Evolutionary conservation across 1,140 invertebrate genomes (phyloP), one percentile per base, ranked within the genome.

Genomic region (Panagrolaimus sp.): DNA sequence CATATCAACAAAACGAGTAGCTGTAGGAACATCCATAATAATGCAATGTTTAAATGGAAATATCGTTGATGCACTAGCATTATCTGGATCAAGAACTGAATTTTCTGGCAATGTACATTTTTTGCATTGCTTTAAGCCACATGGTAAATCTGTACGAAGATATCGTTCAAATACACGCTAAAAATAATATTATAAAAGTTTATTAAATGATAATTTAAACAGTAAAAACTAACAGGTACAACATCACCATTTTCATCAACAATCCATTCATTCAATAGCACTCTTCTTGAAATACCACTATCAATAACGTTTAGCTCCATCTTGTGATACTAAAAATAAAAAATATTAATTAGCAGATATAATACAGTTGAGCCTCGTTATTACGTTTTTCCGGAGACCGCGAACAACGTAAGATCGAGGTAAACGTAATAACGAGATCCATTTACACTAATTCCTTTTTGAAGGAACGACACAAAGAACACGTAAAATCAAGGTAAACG

Each of bases 1-100:
- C 9, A 76, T 43, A 68, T 76, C 74, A 42, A 76, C 65, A 48
- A 78, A 76, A 43, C 65, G 74, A 5, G 69, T 27, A 11, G 79
- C 64, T 16, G 61, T 65, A 25, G 64, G 61, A 38, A 66, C 72
- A 66, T 73, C 72, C 16, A 73, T 14, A 20, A 73, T 11, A 14
- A 73, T 45, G 57, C 43, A 63, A 62, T 73, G 72, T 1, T 57
- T 25, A 23, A 43, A 73, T 5, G 64, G 27, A 43, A 48, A 66
- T 27, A 38, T 45, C 31, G 64, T 74, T 23, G 44, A 48, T 11
- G 20, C 14, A 9, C 1, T 14, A 11, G 48, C 65, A 62, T 73
- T 73, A 16, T 71, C 66, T 16, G 62, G 66, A 42, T 67, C 62
- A 7, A 48, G 31, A 63, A 9, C 47, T 23, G 48, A 43, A 47